phyloP scores from a whole-genome alignment of 2,888 invertebrate species.

The Oeneis ivallda region DNA sequence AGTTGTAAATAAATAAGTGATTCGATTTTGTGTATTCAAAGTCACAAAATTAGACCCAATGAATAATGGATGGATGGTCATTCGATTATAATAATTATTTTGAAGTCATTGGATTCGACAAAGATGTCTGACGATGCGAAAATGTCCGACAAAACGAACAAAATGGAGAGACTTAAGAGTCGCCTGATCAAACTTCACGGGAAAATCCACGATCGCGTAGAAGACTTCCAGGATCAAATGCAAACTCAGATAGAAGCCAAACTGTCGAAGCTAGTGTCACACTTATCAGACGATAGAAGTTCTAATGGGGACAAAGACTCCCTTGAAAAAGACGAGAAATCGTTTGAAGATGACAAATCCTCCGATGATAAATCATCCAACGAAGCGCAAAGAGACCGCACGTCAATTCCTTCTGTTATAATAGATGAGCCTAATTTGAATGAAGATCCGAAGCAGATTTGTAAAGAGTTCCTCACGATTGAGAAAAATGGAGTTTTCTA shows the following conservation, averaged over 20 bases:
- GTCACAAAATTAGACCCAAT: not conserved
- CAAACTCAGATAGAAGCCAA: slow-evolving; percentile 66
- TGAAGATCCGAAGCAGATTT: slow-evolving; percentile 53
- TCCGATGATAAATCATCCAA: slow-evolving; percentile 46
- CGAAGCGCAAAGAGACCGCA: slow-evolving; percentile 32
- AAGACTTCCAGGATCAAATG: slow-evolving; percentile 71
- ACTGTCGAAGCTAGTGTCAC: slow-evolving; percentile 60
- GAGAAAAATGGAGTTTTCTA: slow-evolving; percentile 61
- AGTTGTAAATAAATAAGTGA: too few species aligned
- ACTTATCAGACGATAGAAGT: slow-evolving; percentile 64
- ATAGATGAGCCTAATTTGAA: slow-evolving; percentile 56
- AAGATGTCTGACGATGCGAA: slow-evolving; percentile 62
- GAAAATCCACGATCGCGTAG: slow-evolving; percentile 70
- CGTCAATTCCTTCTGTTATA: slow-evolving; percentile 61
- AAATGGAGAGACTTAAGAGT: slow-evolving; percentile 64
- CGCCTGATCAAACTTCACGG: slow-evolving; percentile 64
- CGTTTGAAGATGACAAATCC: not conserved
- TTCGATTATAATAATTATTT: not conserved
- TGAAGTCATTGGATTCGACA: not conserved
- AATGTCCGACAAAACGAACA: slow-evolving; percentile 65
- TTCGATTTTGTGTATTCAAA: not conserved
- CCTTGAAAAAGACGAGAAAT: slow-evolving; percentile 38
- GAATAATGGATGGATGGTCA: not conserved
- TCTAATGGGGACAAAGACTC: slow-evolving; percentile 53
- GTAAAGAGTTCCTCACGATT: slow-evolving; percentile 59